Percentiles rank a stretch among this genome's conserved stretches.
Conservation (phyloP, 2,888 invertebrate species). For the Metallyticus violacea region DNA sequence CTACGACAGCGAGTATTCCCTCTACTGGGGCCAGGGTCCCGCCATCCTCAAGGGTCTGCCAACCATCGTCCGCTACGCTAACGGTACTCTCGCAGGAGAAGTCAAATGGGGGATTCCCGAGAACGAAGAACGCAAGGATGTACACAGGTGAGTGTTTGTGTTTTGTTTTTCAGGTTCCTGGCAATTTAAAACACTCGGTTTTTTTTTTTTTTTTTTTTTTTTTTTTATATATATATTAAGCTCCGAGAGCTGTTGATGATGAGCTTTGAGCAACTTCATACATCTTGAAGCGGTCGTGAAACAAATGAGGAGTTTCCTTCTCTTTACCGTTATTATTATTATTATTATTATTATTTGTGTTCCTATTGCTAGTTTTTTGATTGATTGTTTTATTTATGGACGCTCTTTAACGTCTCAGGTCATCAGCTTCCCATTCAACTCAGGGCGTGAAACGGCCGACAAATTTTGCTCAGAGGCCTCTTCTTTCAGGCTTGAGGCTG, state of each 20-base stretch:
- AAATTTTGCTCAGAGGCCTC: too few species aligned
- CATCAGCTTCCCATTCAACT: too few species aligned
- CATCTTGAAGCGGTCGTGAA: background rate
- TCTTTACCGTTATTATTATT: background rate
- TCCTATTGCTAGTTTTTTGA: too few species aligned
- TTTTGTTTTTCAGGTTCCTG: background rate
- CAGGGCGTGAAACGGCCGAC: too few species aligned
- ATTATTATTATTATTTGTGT: too few species aligned
- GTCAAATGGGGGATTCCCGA: constrained; percentile 67
- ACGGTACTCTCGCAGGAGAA: constrained; percentile 56
- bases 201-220: background rate
- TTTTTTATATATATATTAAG: background rate
- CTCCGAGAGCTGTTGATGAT: background rate
- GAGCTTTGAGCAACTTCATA: background rate
- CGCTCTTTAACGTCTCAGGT: too few species aligned
- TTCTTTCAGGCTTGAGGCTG: too few species aligned
- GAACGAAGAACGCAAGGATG: constrained; percentile 51
- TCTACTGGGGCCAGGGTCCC: constrained; percentile 77
- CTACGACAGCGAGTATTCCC: constrained; percentile 65
- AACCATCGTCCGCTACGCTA: constrained; percentile 59
- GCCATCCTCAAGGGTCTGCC: constrained; percentile 70
- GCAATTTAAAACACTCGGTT: too few species aligned
- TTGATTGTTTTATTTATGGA: too few species aligned
- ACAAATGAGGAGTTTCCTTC: background rate
- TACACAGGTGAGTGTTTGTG: constrained; percentile 4